Conservation (phyloP, 2,888 invertebrate genomes). For the Acleris holmiana region DNA sequence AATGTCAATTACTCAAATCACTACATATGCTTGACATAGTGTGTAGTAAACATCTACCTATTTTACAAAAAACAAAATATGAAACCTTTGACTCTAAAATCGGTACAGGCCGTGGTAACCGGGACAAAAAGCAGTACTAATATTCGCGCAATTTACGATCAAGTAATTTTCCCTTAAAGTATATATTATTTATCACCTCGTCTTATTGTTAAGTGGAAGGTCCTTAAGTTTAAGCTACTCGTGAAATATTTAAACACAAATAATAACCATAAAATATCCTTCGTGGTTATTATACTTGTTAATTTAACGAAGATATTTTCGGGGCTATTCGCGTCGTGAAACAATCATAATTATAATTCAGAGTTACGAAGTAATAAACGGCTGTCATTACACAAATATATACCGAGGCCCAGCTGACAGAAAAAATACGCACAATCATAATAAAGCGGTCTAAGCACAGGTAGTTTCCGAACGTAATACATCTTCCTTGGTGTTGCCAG, state of each 20-base stretch:
- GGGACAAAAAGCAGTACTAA: not conserved
- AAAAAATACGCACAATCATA: constrained; percentile 34
- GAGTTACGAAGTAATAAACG: not conserved
- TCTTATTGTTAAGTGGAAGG: not conserved
- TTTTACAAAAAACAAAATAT: too few relatives aligned
- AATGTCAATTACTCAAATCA: too few relatives aligned
- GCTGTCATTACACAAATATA: constrained; percentile 5
- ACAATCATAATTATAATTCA: not conserved
- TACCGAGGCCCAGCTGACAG: constrained; percentile 8
- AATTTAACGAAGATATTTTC: not conserved
- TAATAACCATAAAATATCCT: not conserved
- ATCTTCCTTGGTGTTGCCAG: constrained; percentile 49
- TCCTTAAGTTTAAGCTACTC: not conserved
- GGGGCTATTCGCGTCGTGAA: not conserved
- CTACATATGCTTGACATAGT: too few relatives aligned
- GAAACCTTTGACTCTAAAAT: too few relatives aligned
- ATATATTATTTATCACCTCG: not conserved
- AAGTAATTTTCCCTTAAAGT: constrained; percentile 2
- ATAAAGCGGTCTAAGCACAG: constrained; percentile 31
- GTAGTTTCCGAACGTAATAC: constrained; percentile 41
- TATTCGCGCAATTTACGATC: not conserved
- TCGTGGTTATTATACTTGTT: constrained; percentile 2
- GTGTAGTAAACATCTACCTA: too few relatives aligned
- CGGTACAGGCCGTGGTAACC: not conserved
- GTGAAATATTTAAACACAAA: not conserved